Evolutionary conservation across 2,113 vertebrate species (phyloP), one percentile per base, ranked within the genome.

Genomic region (Osmerus mordax): DNA sequence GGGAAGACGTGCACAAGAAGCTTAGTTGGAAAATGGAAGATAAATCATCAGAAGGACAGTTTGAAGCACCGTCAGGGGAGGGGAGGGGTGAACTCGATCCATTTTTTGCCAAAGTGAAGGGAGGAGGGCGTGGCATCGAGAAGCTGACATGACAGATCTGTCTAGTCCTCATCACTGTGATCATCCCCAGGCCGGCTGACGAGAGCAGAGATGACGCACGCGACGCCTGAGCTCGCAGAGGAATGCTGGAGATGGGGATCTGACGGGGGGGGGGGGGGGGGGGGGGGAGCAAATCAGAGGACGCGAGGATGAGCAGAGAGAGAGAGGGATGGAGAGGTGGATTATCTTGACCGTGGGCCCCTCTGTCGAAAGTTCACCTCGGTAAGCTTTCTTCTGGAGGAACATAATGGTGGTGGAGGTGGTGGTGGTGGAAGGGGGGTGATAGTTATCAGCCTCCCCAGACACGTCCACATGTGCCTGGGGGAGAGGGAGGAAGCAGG

Each of bases 381-480:
- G 41, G 7, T 12, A 47, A 47, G 41, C 8, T 47, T 12, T 8
- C 41, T 47, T 9, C 41, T 47, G 41, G 65, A 32, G 19, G 60
- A 41, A 18, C 41, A 4, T 47, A 51, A 3, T 32, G 28, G 67
- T 53, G 60, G 51, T 14, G 70, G 51, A 32, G 47, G 71, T 19
- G 53, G 65, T 67, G 23, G 23, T 23, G 28, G 25, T 19, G 14
- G 41, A 23, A n/a, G 28, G 3, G 58, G 53, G 62, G 63, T 6
- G 71, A 73, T 15, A 59, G 76, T 55, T 32, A 76, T 70, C 53
- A 19, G 32, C 60, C 76, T 80, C 81, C 64, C 52, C 66, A 71
- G 70, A 81, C 81, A 82, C 76, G 74, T 88, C 80, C 21, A 4
- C 73, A 80, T 77, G 78, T 11, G 77, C 70, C 67, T 59, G 51